Conservation (phyloP, 2,113 vertebrate genomes). For the Laterallus jamaicensis region DNA sequence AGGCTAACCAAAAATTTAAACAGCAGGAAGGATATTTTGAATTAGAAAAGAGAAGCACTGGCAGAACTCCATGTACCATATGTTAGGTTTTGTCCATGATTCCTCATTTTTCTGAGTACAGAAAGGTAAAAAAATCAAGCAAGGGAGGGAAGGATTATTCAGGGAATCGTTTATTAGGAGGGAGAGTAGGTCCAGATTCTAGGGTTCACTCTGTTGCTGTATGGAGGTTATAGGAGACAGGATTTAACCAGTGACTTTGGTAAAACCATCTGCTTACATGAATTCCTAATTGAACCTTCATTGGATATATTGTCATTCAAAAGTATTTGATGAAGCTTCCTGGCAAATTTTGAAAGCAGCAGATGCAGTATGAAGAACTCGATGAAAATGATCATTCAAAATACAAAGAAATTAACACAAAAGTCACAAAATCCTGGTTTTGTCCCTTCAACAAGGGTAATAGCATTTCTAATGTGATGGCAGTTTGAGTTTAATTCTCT, state of each 20-base stretch:
- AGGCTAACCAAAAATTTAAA: slow-evolving; percentile 15
- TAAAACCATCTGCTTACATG: background rate
- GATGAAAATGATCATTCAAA: background rate
- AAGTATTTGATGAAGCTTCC: background rate
- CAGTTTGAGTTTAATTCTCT: background rate
- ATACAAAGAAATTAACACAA: background rate
- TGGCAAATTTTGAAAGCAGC: background rate
- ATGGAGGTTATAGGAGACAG: background rate
- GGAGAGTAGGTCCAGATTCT: background rate
- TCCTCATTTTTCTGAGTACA: background rate
- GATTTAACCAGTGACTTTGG: background rate
- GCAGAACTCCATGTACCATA: background rate
- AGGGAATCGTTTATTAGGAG: background rate
- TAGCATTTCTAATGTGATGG: background rate
- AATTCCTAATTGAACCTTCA: background rate
- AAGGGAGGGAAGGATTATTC: background rate
- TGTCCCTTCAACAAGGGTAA: background rate
- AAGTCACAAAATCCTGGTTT: background rate
- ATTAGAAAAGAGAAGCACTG: background rate
- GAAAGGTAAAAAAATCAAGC: background rate
- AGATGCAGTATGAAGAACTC: background rate
- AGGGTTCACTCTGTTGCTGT: background rate
- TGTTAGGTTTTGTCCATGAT: background rate
- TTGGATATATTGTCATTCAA: background rate
- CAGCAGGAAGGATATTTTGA: slow-evolving; percentile 10